A percentile compares a stretch with the other conserved stretches of the same genome.
Conservation (phyloP, 2,113 vertebrate species). For the Corapipo altera region DNA sequence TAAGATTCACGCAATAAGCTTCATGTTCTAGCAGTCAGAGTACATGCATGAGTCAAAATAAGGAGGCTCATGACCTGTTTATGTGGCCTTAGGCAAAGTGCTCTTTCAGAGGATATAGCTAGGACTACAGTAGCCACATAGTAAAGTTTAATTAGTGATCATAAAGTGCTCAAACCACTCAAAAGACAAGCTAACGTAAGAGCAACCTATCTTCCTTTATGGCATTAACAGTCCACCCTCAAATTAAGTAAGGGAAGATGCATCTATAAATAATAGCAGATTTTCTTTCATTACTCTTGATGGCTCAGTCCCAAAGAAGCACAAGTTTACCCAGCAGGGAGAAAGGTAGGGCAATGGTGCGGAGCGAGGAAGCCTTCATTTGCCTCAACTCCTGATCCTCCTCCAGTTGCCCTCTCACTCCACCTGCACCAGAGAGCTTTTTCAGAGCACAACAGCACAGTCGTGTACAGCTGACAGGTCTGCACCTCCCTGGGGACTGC, state of each 20-base stretch:
- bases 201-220: slow-evolving; percentile 1
- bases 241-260: not conserved
- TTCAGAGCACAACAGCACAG: not conserved
- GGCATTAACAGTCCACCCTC: not conserved
- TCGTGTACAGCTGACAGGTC: not conserved
- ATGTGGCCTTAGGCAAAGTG: not conserved
- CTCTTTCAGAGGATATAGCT: not conserved
- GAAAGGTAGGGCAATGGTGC: not conserved
- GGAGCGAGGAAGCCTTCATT: not conserved
- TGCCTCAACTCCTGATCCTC: not conserved
- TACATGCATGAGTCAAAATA: not conserved
- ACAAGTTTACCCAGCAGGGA: not conserved
- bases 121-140: not conserved
- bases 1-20: not conserved
- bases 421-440: not conserved
- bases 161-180: not conserved
- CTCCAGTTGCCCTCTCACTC: not conserved
- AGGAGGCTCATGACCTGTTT: not conserved
- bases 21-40: not conserved
- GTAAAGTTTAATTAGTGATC: slow-evolving; percentile 24
- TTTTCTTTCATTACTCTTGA: not conserved
- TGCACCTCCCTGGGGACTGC: not conserved
- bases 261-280: not conserved
- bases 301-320: not conserved
- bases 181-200: slow-evolving; percentile 2